phyloP scores from a whole-genome alignment of 2,113 vertebrate species.

The Zapornia atra region DNA sequence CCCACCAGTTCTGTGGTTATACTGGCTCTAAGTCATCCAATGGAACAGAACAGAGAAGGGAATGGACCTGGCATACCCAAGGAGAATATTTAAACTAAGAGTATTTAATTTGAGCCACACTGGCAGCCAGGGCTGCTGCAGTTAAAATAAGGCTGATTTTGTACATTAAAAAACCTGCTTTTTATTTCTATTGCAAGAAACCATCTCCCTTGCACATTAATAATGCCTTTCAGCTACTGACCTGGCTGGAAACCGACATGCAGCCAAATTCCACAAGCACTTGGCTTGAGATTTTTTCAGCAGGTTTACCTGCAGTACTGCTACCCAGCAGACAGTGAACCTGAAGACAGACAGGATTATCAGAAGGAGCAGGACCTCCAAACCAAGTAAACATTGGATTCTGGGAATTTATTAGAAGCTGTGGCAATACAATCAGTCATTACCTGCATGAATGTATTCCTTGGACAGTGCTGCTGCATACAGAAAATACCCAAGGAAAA shows the following conservation, averaged over 20 bases:
- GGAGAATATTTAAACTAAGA: slow-evolving; percentile 15
- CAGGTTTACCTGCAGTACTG: not conserved
- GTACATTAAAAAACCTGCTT: not conserved
- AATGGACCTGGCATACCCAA: not conserved
- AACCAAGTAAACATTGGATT: not conserved
- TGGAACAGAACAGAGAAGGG: not conserved
- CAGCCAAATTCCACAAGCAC: not conserved
- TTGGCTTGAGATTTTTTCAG: not conserved
- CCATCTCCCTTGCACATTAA: not conserved
- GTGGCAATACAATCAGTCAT: not conserved
- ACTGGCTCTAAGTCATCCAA: not conserved
- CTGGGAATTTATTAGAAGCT: not conserved
- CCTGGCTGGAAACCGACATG: not conserved
- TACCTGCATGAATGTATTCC: not conserved
- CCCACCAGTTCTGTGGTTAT: not conserved
- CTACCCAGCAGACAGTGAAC: not conserved
- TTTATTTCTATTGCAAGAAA: slow-evolving; percentile 28
- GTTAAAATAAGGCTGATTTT: slow-evolving; percentile 39
- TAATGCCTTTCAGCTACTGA: not conserved
- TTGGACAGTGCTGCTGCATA: not conserved
- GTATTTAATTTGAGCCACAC: not conserved
- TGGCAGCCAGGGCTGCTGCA: not conserved
- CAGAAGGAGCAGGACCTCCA: not conserved
- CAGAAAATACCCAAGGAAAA: not conserved
- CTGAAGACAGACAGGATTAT: not conserved